Percentiles rank a stretch among this genome's conserved stretches.
These are phyloP conservation scores for Glandiceps talaboti DNA, from an alignment of 53 echinoderm and acorn worm species.

Conservation along the genomic window DNA sequence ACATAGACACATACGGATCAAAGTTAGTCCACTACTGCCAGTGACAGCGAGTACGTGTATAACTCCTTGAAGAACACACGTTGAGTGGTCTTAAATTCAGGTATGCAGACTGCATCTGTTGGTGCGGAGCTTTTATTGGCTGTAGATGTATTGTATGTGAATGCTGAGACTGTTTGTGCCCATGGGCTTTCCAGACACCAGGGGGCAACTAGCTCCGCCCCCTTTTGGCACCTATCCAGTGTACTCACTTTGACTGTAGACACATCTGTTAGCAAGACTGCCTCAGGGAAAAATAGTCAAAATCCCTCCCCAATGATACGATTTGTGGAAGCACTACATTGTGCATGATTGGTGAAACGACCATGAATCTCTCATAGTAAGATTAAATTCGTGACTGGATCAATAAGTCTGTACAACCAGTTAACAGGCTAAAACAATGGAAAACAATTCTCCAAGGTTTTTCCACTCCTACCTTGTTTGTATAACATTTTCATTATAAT, in stretches of 20 bases:
- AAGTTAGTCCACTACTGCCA: too few species aligned
- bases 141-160: neutral
- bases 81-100: neutral
- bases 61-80: neutral
- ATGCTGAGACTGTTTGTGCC: neutral
- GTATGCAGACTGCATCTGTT: neutral
- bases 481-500: too few species aligned
- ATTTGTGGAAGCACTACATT: too few species aligned
- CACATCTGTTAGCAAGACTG: neutral
- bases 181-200: neutral
- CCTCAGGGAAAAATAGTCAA: conserved; percentile 1
- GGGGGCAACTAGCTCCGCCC: neutral
- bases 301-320: neutral
- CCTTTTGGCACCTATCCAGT: neutral
- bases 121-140: neutral
- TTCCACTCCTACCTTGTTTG: too few species aligned
- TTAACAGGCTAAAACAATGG: too few species aligned
- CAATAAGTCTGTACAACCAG: too few species aligned
- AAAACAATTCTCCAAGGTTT: too few species aligned
- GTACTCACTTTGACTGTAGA: neutral
- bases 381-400: too few species aligned
- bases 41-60: too few species aligned
- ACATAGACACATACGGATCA: too few species aligned
- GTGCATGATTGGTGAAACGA: too few species aligned
- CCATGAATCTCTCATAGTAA: too few species aligned